Base-by-base conservation (phyloP, 2,797 vertebrate genomes). In the Prionace glauca region DNA sequence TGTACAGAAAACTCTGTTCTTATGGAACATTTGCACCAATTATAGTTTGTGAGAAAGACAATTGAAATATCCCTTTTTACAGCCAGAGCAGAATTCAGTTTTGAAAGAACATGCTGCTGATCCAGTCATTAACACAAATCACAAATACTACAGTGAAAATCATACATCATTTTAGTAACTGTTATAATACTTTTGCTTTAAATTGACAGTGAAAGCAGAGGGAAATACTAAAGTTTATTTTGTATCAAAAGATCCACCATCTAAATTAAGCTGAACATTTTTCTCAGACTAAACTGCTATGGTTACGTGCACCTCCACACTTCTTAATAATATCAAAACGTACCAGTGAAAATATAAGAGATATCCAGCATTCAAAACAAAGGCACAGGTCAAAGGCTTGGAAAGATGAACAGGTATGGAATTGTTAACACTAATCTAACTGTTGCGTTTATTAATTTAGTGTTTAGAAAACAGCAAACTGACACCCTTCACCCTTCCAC, bases 301-400 rank as follows among this genome's bases (percentile, higher is more conserved):
- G 41, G 41, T 45, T 56, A 50, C 4, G 1, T 77, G 71, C 14
- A 56, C 24, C 9, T 32, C 4, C 29, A 50, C 26, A 65, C 60
- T 91, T 29, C 62, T 91, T 65, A 65, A 91, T 95, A 74, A 95
- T 77, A 12, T 95, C 16, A 60, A 74, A 74, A 56, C 56, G 71
- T n/a, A n/a, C 16, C 56, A 77, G 29, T 29, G 29, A 95, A 74
- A 95, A 56, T 77, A 56, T 41, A 62, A 74, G 41, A 95, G 45
- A 32, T 95, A 20, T 11, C 93, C 45, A 32, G n/a, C 29, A 77
- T 74, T 77, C 45, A 32, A 32, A 95, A 77, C 14, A 56, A 50
- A 95, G 50, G 71, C 67, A 56, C 16, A n/a, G 29, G 50, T 77
- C 36, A 50, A 95, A 74, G 8, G 16, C 69, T 74, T 95, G 45